phyloP scores from a whole-genome alignment of 53 echinoderm and acorn worm genomes.

The Hippasteria phrygiana region DNA sequence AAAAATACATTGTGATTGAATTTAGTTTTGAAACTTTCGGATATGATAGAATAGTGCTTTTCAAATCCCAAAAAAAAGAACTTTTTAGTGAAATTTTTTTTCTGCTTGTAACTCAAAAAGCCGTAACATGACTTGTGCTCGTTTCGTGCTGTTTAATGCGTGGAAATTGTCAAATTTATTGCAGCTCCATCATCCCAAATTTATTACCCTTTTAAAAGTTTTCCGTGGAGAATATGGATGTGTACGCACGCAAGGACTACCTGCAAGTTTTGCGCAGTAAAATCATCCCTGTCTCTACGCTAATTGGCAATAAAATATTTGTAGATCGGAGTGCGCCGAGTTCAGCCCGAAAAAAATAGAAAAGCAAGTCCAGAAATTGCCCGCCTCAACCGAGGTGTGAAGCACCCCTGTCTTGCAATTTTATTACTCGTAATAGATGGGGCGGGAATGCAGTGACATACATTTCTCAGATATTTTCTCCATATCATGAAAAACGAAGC shows the following conservation, averaged over 20 bases:
- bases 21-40: too few species aligned
- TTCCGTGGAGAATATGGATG: not conserved
- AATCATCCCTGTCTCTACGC: not conserved
- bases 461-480: conserved; percentile 16
- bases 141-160: too few species aligned
- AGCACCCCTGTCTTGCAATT: not conserved
- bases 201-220: too few species aligned
- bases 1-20: too few species aligned
- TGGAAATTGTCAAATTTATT: too few species aligned
- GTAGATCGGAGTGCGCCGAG: not conserved
- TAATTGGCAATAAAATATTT: conserved; percentile 45
- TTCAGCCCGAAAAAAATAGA: too few species aligned
- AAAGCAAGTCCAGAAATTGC: not conserved
- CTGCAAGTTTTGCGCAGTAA: not conserved
- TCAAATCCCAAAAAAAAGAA: too few species aligned
- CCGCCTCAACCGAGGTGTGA: not conserved
- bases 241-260: not conserved
- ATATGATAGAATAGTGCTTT: too few species aligned
- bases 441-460: not conserved
- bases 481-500: not conserved
- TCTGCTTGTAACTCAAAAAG: too few species aligned
- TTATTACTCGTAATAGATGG: not conserved
- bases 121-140: too few species aligned
- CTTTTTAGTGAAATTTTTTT: too few species aligned
- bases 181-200: too few species aligned